These are phyloP conservation scores for Cyprinus carpio DNA, from an alignment of 2,113 vertebrate species.

Conservation along the genomic window DNA sequence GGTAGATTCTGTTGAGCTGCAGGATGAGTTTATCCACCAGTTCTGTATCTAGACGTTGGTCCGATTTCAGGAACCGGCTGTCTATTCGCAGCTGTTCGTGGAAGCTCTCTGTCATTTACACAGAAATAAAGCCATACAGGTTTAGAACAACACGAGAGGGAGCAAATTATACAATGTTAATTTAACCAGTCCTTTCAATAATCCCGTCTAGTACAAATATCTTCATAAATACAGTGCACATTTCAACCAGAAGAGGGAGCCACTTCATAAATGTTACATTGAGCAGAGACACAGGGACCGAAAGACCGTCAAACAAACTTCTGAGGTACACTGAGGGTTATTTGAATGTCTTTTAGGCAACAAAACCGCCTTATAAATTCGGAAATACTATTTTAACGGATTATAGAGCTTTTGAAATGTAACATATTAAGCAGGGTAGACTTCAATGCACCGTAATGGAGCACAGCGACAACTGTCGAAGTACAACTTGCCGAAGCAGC, in stretches of 20 bases:
- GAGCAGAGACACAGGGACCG: neutral
- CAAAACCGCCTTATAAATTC: neutral
- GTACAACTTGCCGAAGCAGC: neutral
- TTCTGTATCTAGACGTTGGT: slow-evolving; percentile 82
- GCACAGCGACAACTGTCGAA: neutral
- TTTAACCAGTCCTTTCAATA: neutral
- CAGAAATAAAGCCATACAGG: neutral
- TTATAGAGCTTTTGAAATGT: neutral
- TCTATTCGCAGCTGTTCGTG: slow-evolving; percentile 86
- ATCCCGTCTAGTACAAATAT: neutral
- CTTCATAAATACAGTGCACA: neutral
- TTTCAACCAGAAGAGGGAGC: slow-evolving; percentile 9
- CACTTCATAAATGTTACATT: neutral
- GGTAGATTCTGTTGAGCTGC: slow-evolving; percentile 95
- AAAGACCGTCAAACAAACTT: neutral
- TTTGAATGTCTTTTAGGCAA: neutral
- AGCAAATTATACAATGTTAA: neutral
- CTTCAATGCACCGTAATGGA: neutral
- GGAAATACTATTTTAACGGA: no score
- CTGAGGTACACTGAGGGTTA: neutral
- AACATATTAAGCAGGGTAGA: neutral
- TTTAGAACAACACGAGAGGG: neutral
- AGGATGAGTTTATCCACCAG: slow-evolving; percentile 91
- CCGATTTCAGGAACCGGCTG: slow-evolving; percentile 80
- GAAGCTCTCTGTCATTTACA: slow-evolving; percentile 72